Base-by-base conservation (phyloP, 2,888 invertebrate genomes). In the Caradrina kadenii region DNA sequence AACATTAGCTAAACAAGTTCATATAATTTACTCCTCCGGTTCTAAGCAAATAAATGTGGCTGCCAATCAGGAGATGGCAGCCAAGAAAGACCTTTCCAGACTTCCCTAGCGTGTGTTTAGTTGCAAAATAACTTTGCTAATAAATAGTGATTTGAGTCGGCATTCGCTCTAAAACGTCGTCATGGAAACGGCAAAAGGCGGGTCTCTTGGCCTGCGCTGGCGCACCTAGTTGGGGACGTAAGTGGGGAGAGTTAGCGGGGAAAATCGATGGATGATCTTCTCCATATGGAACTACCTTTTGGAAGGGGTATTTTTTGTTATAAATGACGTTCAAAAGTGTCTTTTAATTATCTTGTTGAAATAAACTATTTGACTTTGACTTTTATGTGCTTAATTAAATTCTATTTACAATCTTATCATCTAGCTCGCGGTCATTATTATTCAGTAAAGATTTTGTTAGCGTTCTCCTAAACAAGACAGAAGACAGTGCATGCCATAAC, bases 111-210 rank as follows among this genome's bases (percentile, higher is more conserved):
- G 71, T 82, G 66, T 87, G 87, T 87, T 88, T 88, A 90, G 87
- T 86, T 78, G 84, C 85, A 78, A 87, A 92, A 91, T 90, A 87
- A 89, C 90, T 83, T 74, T 69, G 72, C 85, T 93, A 93, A 94
- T 93, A 92, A 93, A 92, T 90, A 90, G 92, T 92, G 89, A 92
- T 93, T 93, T 93, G 90, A 89, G 87, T 83, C 87, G 88, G 88
- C 87, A 87, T 89, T 87, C 86, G 86, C 82, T 86, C 87, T 87
- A 75, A 86, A 86, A 83, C 87, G 87, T 90, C 89, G 86, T 86
- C 87, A 81, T 83, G 89, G 90, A 89, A 91, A 93, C 90, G 89
- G 89, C 88, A 88, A 83, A 91, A 91, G 92, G 92, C 91, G 92
- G 89, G 86, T 81, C 87, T 79, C 53, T 82, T 79, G 89, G 87